Evolutionary conservation across 2,797 vertebrate genomes (phyloP), one percentile per base, ranked within the genome.

Genomic region (Rhynchotus rufescens): DNA sequence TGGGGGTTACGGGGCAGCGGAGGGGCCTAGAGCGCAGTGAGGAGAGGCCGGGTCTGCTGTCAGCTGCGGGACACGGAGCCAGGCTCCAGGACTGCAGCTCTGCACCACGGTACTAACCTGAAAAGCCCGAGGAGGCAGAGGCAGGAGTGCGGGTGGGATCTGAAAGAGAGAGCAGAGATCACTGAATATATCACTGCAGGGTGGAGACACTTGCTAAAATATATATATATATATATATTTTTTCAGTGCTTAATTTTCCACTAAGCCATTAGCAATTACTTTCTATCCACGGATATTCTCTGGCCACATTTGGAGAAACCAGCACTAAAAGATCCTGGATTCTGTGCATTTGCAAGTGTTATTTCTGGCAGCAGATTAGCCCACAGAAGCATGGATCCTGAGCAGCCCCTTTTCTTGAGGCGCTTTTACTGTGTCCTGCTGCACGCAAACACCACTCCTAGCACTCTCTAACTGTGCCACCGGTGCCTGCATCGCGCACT

Each of bases 61-160:
- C 66, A 47, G 25, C 10, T 21, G 34, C 45, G n/a, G 47, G 42
- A 32, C 10, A 28, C 7, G 17, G 30, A 23, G 34, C 64, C 26
- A 72, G 40, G 64, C 44, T 47, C 28, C 16, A 44, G 42, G 25
- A 45, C 26, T 4, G 68, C 32, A 79, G 28, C 56, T 52, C 23
- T n/a, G 51, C 34, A 71, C 47, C 13, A 30, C 11, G 28, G 17
- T 47, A 71, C 59, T 42, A 21, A 84, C 64, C 84, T 71, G 75
- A 8, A 7, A 2, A 8, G 6, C 1, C 22, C 6, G 2, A 9
- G 44, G 12, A 52, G 28, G 2, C 12, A 8, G 0, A 1, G 15
- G 9, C 21, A 15, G 44, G 15, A n/a, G 2, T 4, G 30, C 5
- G 13, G 36, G 65, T 9, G 26, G 76, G 76, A 38, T 71, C 65